Evolutionary conservation across 2,113 vertebrate species (phyloP).

Genomic region (Phalacrocorax aristotelis): DNA sequence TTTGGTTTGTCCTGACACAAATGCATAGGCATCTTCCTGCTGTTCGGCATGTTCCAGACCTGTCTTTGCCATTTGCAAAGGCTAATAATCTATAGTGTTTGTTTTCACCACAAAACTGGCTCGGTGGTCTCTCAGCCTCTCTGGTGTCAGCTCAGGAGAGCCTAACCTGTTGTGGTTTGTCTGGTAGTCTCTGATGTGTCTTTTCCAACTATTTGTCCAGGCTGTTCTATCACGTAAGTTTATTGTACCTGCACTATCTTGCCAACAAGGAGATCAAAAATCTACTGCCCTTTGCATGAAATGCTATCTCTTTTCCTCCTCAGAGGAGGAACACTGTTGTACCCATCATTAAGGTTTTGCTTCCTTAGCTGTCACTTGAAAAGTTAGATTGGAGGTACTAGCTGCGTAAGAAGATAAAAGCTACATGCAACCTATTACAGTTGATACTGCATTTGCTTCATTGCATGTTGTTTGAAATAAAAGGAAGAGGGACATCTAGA

Average conservation of each 20-base stretch:
- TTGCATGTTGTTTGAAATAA: neutral
- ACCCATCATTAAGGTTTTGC: neutral
- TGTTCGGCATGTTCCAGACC: neutral
- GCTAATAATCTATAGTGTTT: neutral
- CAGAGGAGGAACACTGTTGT: neutral
- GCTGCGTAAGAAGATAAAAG: neutral
- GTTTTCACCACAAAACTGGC: neutral
- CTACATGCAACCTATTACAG: neutral
- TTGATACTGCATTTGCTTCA: neutral
- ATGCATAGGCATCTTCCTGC: neutral
- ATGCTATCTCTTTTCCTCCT: neutral
- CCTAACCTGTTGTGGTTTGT: neutral
- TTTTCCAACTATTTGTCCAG: neutral
- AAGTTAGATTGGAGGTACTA: neutral
- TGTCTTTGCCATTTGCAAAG: neutral
- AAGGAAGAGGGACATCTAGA: neutral
- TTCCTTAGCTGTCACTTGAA: neutral
- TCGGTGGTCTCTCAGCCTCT: neutral
- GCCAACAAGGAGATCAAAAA: neutral
- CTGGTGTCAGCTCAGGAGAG: neutral
- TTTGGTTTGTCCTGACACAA: neutral
- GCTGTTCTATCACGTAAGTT: neutral
- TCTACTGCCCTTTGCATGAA: neutral
- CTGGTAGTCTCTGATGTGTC: neutral
- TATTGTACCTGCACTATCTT: neutral